Base-by-base conservation (phyloP, 2,888 invertebrate genomes). In the Serripes groenlandicus region DNA sequence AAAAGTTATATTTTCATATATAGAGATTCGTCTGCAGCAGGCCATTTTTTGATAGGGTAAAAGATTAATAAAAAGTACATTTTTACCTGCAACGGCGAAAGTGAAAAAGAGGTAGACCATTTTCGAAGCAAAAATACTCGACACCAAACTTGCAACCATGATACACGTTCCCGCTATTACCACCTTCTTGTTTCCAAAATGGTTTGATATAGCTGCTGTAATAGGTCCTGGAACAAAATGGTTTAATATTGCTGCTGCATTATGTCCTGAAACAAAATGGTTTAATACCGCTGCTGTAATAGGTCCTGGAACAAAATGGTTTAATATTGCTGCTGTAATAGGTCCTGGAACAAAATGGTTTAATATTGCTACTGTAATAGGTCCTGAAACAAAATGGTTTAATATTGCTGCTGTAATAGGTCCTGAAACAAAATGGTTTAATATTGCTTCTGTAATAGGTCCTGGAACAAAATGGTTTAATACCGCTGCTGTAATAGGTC, bases 111-210 rank as follows among this genome's bases (percentile, higher is more conserved):
- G 69, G 52, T 52, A 69, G 69, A 35, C 49, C 28, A 69, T 69
- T 28, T 69, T 69, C 35, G 69, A 52, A 15, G 69, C 69, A 37
- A 69, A 69, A n/a, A 69, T 69, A 28, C 69, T 69, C 4, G 42
- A 15, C 18, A 69, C 30, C 52, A 69, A 69, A 52, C 69, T 52
- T 42, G 23, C 52, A 37, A 26, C 37, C 37, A 28, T 52, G 7
- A 69, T 30, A 49, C 7, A 30, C 9, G 69, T 18, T 23, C 69
- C 69, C 0, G 69, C 49, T 26, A 69, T 26, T 18, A 28, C 28
- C 18, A 69, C 69, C 3, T n/a, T 42, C n/a, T 37, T n/a, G 21
- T 42, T 28, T 5, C 69, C 69, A 28, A 49, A 42, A 3, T 37
- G n/a, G 69, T 69, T 69, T 9, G 32, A 23, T 23, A 69, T 15